phyloP scores from a whole-genome alignment of 2,113 vertebrate species.

The Tringa solitaria region DNA sequence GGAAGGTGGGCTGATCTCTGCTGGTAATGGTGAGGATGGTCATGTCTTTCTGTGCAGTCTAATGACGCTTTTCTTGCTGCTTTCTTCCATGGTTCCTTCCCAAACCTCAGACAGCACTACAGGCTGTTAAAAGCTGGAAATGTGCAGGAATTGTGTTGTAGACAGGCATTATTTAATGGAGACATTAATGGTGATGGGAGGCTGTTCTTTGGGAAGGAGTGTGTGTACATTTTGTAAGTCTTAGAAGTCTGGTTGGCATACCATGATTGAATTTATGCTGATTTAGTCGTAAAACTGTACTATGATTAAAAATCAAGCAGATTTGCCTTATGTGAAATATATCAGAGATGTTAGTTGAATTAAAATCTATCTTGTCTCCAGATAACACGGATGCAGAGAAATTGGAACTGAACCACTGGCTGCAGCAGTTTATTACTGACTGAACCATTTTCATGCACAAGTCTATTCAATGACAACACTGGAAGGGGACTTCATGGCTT shows the following conservation, averaged over 20 bases:
- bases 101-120: background rate
- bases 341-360: background rate
- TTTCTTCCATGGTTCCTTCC: background rate
- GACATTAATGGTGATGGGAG: background rate
- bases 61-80: background rate
- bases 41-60: background rate
- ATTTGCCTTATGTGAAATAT: background rate
- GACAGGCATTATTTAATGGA: background rate
- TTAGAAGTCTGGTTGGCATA: background rate
- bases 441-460: background rate
- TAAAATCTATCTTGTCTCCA: background rate
- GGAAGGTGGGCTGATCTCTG: background rate
- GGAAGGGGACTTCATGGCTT: background rate
- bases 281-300: background rate
- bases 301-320: background rate
- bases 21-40: too few species aligned
- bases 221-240: background rate
- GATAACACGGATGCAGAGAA: background rate
- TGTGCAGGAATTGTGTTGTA: background rate
- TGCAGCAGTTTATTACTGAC: background rate
- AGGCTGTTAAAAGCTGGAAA: background rate
- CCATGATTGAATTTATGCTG: background rate
- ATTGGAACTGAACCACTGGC: background rate
- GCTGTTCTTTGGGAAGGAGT: background rate
- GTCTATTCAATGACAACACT: background rate